Evolutionary conservation across 2,888 invertebrate genomes (phyloP).

Genomic region (Odontocerum albicorne): DNA sequence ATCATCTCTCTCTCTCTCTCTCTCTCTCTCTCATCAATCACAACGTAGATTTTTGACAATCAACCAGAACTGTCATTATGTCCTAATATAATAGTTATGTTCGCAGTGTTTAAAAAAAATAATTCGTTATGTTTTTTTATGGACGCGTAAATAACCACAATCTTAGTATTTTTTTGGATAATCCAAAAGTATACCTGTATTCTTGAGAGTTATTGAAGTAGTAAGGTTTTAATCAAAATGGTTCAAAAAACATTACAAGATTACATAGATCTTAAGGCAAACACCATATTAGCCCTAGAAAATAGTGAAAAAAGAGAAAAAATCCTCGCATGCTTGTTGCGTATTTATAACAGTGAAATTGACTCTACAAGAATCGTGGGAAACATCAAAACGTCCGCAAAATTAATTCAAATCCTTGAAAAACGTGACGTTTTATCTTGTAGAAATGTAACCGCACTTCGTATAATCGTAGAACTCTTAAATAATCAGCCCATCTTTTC

Average conservation of each 20-base stretch:
- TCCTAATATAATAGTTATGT: too few relatives aligned
- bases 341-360: slow-evolving; percentile 10
- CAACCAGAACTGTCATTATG: too few relatives aligned
- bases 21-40: too few relatives aligned
- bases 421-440: slow-evolving; percentile 20
- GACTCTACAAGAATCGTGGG: slow-evolving; percentile 21
- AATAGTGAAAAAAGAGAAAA: not conserved
- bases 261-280: slow-evolving; percentile 16
- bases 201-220: too few relatives aligned
- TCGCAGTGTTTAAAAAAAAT: too few relatives aligned
- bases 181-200: too few relatives aligned
- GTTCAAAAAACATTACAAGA: slow-evolving; percentile 11
- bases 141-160: too few relatives aligned
- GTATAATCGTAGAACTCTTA: not conserved
- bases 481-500: not conserved
- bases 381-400: slow-evolving; percentile 6
- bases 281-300: not conserved
- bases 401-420: slow-evolving; percentile 24
- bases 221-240: too few relatives aligned
- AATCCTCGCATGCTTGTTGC: slow-evolving; percentile 3
- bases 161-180: too few relatives aligned
- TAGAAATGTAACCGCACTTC: slow-evolving; percentile 15
- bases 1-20: too few relatives aligned
- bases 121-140: too few relatives aligned
- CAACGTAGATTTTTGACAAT: too few relatives aligned